Base-by-base conservation (phyloP, 1,140 invertebrate genomes). In the Kradibia gibbosae region DNA sequence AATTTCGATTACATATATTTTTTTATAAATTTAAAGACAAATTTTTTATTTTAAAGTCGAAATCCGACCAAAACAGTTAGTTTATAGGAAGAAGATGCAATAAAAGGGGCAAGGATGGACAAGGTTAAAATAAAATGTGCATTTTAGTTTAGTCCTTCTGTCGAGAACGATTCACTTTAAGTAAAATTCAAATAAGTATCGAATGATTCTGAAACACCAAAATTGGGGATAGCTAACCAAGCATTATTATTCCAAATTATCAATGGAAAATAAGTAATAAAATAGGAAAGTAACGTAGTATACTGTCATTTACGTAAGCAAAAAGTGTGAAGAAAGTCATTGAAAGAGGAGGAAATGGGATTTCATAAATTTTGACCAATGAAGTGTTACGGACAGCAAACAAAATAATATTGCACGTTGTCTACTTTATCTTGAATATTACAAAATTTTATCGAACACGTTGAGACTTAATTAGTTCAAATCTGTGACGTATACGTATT, bases 171-270 rank as follows among this genome's bases (percentile, higher is more conserved):
- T n/a, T n/a, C n/a, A n/a, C 53, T 73, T 60, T 50, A 42, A 48
- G 34, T 25, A 50, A 71, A 55, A 75, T 75, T 81, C 72, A 53
- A 81, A 81, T 81, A 75, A 75, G 60, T 74, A 75, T 75, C 28
- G 57, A 81, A 42, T 81, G 22, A 45, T 15, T 20, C 39, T 8
- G 28, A 42, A 28, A 80, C 39, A 45, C 48, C 45, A 77, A 42
- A 34, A 7, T 76, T 62, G 10, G 13, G n/a, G 17, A n/a, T 31
- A 28, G 70, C 5, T 71, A 71, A 71, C 39, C 39, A 13, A 39
- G 20, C 25, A 50, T n/a, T 53, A 20, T n/a, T 39, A 10, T 48
- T 48, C 20, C 39, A 10, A n/a, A 5, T 73, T 7, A 11, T n/a
- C 10, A 4, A 22, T 53, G 48, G 34, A 7, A 57, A 57, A 1